Percentiles rank a stretch among this genome's conserved stretches.
phyloP scores from a whole-genome alignment of 1,140 invertebrate species.

The Zelostemma sp. region DNA sequence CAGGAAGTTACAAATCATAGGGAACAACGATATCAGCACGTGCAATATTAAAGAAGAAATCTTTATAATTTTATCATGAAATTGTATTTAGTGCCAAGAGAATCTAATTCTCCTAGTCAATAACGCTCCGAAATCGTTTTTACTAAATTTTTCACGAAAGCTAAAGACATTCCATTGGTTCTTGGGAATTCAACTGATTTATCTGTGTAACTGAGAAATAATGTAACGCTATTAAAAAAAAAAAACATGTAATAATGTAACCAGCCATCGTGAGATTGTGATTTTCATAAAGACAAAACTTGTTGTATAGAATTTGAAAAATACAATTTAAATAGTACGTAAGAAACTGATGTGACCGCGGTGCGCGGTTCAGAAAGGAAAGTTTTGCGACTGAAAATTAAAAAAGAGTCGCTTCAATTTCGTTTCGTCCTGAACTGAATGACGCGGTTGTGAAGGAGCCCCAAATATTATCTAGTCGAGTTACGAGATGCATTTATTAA shows the following conservation, averaged over 20 bases:
- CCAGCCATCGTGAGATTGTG: conserved; percentile 44
- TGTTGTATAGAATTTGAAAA: conserved; percentile 43
- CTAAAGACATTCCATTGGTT: conserved; percentile 21
- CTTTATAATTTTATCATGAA: conserved; percentile 18
- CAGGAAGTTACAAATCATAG: conserved; percentile 41
- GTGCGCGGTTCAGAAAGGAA: too few species aligned
- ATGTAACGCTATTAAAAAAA: conserved; percentile 37
- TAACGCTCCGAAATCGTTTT: conserved; percentile 30
- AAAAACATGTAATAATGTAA: conserved; percentile 41
- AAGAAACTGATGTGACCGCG: too few species aligned
- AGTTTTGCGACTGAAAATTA: too few species aligned
- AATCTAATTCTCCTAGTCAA: conserved; percentile 49
- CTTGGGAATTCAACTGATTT: conserved; percentile 34
- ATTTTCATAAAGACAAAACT: conserved; percentile 47
- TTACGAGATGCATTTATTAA: conserved; percentile 21
- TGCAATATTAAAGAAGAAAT: conserved; percentile 25
- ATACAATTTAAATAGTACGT: conserved; percentile 12
- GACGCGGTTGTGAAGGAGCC: conserved; percentile 41
- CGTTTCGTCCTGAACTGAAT: conserved; percentile 34
- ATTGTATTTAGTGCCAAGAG: conserved; percentile 49
- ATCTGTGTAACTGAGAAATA: conserved; percentile 46
- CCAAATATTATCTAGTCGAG: conserved; percentile 39
- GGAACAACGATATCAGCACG: conserved; percentile 46
- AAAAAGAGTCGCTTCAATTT: conserved; percentile 33
- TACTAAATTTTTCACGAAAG: conserved; percentile 4